Evolutionary conservation across 2,113 vertebrate species (phyloP).

Genomic region (Equus quagga): DNA sequence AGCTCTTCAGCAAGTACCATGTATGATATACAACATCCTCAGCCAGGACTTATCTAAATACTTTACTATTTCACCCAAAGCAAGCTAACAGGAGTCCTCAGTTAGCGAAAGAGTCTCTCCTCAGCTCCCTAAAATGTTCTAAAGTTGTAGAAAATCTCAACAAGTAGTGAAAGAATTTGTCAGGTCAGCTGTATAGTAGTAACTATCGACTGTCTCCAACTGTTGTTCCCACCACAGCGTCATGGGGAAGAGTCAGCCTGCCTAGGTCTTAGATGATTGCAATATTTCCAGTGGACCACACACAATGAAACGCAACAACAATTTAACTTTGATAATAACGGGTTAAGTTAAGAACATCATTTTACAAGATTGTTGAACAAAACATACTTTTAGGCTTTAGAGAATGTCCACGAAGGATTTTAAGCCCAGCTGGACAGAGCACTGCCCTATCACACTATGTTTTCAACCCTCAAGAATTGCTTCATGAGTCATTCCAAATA

Average conservation of each 20-base stretch:
- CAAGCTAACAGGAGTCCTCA: not conserved
- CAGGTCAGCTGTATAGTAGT: not conserved
- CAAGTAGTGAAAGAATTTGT: not conserved
- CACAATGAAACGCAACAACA: slow-evolving; percentile 24
- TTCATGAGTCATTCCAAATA: slow-evolving; percentile 44
- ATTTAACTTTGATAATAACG: not conserved
- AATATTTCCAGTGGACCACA: slow-evolving; percentile 26
- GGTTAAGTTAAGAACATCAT: not conserved
- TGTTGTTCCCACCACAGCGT: not conserved
- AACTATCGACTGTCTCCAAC: not conserved
- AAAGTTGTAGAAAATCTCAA: slow-evolving; percentile 34
- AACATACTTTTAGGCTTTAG: slow-evolving; percentile 11
- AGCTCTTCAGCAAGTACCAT: not conserved
- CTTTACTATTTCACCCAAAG: not conserved
- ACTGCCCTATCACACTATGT: not conserved
- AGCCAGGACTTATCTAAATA: not conserved
- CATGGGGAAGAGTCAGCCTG: not conserved
- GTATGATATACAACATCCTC: not conserved
- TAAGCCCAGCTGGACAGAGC: not conserved
- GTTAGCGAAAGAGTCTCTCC: not conserved
- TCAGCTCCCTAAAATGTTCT: not conserved
- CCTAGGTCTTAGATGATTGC: not conserved
- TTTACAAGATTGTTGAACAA: slow-evolving; percentile 44
- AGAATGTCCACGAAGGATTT: not conserved
- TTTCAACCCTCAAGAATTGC: slow-evolving; percentile 26